phyloP scores from a whole-genome alignment of 1,140 invertebrate species.

The Drusus annulatus region DNA sequence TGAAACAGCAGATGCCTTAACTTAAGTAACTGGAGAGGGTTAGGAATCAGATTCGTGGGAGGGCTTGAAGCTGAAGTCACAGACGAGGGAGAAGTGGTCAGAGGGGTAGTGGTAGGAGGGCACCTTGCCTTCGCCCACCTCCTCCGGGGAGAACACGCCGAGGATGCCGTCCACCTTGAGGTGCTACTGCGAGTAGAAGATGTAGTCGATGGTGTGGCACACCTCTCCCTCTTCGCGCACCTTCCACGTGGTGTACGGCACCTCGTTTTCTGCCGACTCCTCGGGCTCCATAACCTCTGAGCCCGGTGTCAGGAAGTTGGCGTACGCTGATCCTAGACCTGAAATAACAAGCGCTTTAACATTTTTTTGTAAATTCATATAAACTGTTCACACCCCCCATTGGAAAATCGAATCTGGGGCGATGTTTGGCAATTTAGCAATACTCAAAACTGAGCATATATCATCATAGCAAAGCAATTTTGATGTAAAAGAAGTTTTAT shows the following conservation, averaged over 20 bases:
- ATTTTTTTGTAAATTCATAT: no score
- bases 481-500: no score
- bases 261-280: constrained; percentile 70
- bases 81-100: constrained; percentile 85
- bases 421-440: no score
- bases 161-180: constrained; percentile 76
- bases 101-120: constrained; percentile 83
- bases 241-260: constrained; percentile 85
- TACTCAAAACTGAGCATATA: no score
- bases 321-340: constrained; percentile 52
- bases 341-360: neutral
- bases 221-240: constrained; percentile 80
- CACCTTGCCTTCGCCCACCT: constrained; percentile 79
- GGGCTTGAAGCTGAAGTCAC: constrained; percentile 72
- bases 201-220: constrained; percentile 86
- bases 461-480: no score
- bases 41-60: neutral
- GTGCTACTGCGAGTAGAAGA: constrained; percentile 77
- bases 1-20: no score
- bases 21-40: no score
- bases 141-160: constrained; percentile 76
- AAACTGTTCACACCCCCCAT: no score
- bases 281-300: constrained; percentile 56
- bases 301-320: constrained; percentile 24
- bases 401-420: no score